Evolutionary conservation across 1,140 invertebrate species (phyloP).

Genomic region (Sinonovacula constricta): DNA sequence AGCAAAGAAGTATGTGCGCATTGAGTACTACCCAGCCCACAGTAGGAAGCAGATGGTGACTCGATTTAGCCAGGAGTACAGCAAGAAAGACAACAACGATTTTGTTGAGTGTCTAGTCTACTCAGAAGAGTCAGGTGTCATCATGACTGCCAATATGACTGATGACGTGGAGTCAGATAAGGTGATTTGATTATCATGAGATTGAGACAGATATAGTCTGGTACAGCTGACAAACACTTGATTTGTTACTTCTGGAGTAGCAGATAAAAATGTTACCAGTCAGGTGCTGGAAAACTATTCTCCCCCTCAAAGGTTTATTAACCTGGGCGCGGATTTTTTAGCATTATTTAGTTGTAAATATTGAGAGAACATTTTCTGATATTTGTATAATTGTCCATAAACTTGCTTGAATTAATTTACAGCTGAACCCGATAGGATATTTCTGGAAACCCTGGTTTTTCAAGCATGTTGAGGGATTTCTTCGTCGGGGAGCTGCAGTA

Average conservation of each 20-base stretch:
- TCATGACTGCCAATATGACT: conserved; percentile 87
- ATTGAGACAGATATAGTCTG: too few relatives aligned
- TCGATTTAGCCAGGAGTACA: conserved; percentile 80
- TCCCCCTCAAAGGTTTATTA: too few relatives aligned
- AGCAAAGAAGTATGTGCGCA: conserved; percentile 81
- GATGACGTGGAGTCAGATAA: conserved; percentile 81
- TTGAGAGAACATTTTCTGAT: not conserved
- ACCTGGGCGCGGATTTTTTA: too few relatives aligned
- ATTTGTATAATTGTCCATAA: not conserved
- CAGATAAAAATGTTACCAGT: too few relatives aligned
- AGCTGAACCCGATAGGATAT: conserved; percentile 86
- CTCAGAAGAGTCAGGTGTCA: conserved; percentile 83
- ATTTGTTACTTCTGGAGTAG: too few relatives aligned
- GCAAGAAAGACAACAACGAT: conserved; percentile 82
- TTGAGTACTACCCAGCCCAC: conserved; percentile 85
- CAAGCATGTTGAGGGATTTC: conserved; percentile 84
- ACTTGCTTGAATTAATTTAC: conserved; percentile 18
- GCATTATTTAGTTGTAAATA: too few relatives aligned
- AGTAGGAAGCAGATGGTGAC: conserved; percentile 77
- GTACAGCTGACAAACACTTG: too few relatives aligned
- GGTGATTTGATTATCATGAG: too few relatives aligned
- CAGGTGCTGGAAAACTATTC: too few relatives aligned
- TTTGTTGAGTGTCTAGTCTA: conserved; percentile 89
- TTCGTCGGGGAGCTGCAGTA: conserved; percentile 76
- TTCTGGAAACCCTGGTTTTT: conserved; percentile 94